phyloP scores from a whole-genome alignment of 2,797 vertebrate genomes.

The Rachycentron canadum region DNA sequence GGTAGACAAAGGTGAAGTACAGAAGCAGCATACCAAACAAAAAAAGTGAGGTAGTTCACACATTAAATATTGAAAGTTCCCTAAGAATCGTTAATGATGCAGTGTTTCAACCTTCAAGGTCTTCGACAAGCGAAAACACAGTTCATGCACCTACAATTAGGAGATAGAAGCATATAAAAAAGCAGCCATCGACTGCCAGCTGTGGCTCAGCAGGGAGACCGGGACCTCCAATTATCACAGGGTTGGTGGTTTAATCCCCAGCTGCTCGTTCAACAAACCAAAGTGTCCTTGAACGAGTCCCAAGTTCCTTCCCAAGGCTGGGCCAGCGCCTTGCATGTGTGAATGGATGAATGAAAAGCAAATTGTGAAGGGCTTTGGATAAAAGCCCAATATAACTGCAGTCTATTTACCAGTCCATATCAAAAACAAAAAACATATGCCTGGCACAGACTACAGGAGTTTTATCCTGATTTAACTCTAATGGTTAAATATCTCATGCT shows the following conservation, averaged over 20 bases:
- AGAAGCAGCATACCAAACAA: background rate
- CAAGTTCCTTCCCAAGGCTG: background rate
- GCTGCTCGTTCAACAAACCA: background rate
- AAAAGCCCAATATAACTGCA: slow-evolving; percentile 25
- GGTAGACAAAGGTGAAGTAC: background rate
- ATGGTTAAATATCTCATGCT: too few relatives aligned
- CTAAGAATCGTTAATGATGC: background rate
- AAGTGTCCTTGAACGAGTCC: slow-evolving; percentile 1
- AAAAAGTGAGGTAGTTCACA: slow-evolving; percentile 19
- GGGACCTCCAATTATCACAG: background rate
- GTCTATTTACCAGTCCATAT: too few relatives aligned
- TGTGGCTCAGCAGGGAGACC: background rate
- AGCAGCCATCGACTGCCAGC: background rate
- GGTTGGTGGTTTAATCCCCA: slow-evolving; percentile 7
- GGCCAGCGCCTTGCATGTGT: background rate
- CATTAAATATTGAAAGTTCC: background rate
- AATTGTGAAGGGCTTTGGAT: slow-evolving; percentile 35
- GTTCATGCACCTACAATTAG: background rate
- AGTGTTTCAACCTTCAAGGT: background rate
- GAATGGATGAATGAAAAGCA: slow-evolving; percentile 36
- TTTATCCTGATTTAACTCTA: too few relatives aligned
- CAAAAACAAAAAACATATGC: too few relatives aligned
- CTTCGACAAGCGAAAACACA: background rate
- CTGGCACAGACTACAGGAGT: too few relatives aligned
- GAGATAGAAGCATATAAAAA: background rate